Evolutionary conservation across 2,797 vertebrate genomes (phyloP).

Genomic region (Orientallactaga sibirica): DNA sequence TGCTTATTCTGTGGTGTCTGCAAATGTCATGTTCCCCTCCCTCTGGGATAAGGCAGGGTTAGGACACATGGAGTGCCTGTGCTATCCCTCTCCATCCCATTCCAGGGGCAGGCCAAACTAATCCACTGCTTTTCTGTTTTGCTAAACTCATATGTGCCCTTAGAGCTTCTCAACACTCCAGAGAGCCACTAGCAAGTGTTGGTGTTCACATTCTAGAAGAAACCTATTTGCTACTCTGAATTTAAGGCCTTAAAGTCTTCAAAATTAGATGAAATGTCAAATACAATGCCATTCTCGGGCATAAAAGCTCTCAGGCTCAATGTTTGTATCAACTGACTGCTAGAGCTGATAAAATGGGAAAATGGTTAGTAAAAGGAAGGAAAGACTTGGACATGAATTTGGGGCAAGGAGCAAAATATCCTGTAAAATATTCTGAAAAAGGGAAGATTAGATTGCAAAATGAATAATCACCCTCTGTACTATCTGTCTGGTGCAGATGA

Average conservation of each 20-base stretch:
- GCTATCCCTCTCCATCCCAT: neutral
- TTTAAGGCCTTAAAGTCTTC: neutral
- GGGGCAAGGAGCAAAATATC: neutral
- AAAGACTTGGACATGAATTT: neutral
- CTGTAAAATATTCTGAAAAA: neutral
- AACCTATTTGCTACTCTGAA: conserved; percentile 38
- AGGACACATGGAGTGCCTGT: neutral
- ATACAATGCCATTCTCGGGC: conserved; percentile 1
- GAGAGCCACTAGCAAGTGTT: neutral
- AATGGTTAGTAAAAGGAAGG: conserved; percentile 37
- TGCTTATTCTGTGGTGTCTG: neutral
- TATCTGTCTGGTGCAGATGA: conserved; percentile 16
- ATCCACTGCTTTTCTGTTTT: conserved; percentile 14
- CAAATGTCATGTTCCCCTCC: neutral
- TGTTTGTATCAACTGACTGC: neutral
- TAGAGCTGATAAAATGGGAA: conserved; percentile 46
- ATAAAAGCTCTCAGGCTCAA: conserved; percentile 1
- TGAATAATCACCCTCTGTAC: neutral
- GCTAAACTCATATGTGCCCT: neutral
- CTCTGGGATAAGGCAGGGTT: neutral
- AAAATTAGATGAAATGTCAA: conserved; percentile 56
- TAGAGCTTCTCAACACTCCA: neutral
- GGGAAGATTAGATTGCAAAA: neutral
- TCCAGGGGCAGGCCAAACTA: neutral
- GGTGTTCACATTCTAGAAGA: neutral